These are phyloP conservation scores for Pipistrellus pygmaeus DNA, from an alignment of 2,797 vertebrate species.

Conservation along the genomic window DNA sequence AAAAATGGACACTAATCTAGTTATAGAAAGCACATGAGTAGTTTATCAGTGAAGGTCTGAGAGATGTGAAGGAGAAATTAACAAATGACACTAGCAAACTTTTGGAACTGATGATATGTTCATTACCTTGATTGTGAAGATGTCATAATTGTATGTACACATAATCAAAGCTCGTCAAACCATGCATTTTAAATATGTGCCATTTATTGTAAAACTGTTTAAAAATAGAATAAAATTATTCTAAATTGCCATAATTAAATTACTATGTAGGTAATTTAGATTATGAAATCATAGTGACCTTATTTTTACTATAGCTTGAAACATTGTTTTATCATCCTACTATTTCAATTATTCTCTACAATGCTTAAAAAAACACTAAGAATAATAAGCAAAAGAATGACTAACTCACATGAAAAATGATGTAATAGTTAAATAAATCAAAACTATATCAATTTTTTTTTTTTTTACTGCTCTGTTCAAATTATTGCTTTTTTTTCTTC, in stretches of 20 bases:
- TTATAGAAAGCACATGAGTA: not conserved
- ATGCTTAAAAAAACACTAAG: not conserved
- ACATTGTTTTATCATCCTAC: not conserved
- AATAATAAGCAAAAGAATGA: conserved; percentile 10
- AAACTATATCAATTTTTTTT: not conserved
- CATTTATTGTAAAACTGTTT: not conserved
- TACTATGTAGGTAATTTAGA: not conserved
- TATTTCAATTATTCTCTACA: not conserved
- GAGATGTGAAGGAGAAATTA: not conserved
- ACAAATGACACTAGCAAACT: not conserved
- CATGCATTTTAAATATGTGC: not conserved
- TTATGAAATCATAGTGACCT: not conserved
- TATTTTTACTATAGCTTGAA: conserved; percentile 34
- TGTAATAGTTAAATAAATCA: not conserved
- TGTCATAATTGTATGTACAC: not conserved
- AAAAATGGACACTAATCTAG: not conserved
- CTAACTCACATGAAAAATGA: not conserved
- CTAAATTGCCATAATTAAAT: conserved; percentile 14
- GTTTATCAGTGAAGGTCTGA: not conserved
- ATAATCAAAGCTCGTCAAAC: not conserved
- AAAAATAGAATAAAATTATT: conserved; percentile 8
- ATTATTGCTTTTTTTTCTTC: not conserved
- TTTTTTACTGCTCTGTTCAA: not conserved
- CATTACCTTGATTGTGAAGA: not conserved
- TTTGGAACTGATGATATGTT: not conserved